Percentiles rank a stretch among this genome's conserved stretches.
Conservation (phyloP, 2,113 vertebrate genomes). For the Aspiorhynchus laticeps region DNA sequence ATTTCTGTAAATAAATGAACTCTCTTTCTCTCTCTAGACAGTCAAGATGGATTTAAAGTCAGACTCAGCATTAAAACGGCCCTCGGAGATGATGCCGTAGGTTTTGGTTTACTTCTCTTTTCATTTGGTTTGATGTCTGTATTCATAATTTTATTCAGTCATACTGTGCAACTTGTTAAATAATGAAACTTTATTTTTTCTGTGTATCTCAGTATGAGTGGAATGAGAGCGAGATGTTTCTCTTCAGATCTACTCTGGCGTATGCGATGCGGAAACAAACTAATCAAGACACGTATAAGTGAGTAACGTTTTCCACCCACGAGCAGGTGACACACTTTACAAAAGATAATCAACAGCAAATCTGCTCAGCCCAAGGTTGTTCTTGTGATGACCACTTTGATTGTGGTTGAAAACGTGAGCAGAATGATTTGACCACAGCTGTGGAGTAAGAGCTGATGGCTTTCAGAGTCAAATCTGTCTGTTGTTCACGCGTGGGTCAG, state of each 20-base stretch:
- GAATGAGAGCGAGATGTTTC: constrained; percentile 86
- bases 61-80: constrained; percentile 89
- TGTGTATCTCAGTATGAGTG: constrained; percentile 81
- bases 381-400: not conserved
- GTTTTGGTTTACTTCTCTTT: constrained; percentile 52
- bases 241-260: constrained; percentile 89
- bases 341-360: not conserved
- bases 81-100: constrained; percentile 87
- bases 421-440: not conserved
- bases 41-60: constrained; percentile 82
- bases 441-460: not conserved
- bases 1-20: not conserved
- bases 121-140: not conserved
- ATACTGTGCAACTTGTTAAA: not conserved
- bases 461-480: not conserved
- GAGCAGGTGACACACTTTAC: not conserved
- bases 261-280: constrained; percentile 85
- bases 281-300: constrained; percentile 76
- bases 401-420: not conserved
- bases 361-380: not conserved
- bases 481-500: not conserved
- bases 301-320: constrained; percentile 62
- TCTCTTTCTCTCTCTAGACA: constrained; percentile 20
- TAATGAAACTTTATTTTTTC: not conserved
- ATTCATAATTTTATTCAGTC: not conserved